A percentile compares a stretch with the other conserved stretches of the same genome.
Evolutionary conservation across 2,113 vertebrate genomes (phyloP).

Genomic region (Oxyruncus cristatus): DNA sequence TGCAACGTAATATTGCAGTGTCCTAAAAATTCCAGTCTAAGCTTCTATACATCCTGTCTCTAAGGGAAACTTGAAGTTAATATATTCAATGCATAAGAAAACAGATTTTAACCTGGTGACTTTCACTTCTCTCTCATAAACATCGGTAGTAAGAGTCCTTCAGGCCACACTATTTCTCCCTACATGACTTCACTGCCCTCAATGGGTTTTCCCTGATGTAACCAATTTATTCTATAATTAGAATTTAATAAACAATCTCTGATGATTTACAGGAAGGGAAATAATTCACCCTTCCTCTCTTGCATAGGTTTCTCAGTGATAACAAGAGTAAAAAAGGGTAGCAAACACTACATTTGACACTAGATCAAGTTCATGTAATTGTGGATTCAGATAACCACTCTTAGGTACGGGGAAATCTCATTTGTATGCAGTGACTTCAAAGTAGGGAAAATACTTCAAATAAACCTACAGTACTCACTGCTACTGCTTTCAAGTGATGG

Average conservation of each 20-base stretch:
- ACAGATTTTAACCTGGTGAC: constrained; percentile 14
- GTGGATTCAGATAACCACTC: not conserved
- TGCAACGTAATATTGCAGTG: not conserved
- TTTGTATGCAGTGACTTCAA: not conserved
- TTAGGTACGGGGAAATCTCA: not conserved
- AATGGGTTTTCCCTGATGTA: not conserved
- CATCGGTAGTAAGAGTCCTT: not conserved
- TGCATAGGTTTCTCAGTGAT: not conserved
- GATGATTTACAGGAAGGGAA: constrained; percentile 22
- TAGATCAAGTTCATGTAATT: not conserved
- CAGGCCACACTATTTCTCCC: constrained; percentile 19
- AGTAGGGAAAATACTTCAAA: not conserved
- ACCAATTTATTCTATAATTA: constrained; percentile 47
- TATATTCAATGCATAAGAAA: not conserved
- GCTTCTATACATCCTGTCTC: not conserved
- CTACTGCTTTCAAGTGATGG: not conserved
- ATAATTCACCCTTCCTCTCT: not conserved
- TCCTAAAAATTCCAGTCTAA: not conserved
- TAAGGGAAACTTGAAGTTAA: not conserved
- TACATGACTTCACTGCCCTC: not conserved
- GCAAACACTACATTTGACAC: constrained; percentile 15
- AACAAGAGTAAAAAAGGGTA: not conserved
- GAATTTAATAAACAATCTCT: constrained; percentile 52
- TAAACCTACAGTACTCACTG: not conserved
- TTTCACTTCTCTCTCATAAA: not conserved